phyloP scores from a whole-genome alignment of 2,888 invertebrate species.

The Nomada hirtipes region DNA sequence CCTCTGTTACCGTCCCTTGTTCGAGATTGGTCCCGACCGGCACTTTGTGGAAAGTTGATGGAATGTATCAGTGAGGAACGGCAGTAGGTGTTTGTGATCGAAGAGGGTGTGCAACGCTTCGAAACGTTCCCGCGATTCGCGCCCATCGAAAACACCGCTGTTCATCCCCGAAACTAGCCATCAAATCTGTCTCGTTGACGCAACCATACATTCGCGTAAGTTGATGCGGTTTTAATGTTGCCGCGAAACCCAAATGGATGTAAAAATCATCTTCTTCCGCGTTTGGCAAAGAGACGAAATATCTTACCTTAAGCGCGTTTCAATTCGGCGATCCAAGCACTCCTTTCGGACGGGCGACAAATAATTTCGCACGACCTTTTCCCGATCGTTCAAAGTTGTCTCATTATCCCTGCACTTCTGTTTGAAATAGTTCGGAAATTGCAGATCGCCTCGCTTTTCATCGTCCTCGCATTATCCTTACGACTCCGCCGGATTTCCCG shows the following conservation, averaged over 20 bases:
- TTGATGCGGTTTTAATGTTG: not conserved
- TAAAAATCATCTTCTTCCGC: no score
- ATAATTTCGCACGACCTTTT: not conserved
- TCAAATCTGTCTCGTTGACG: not conserved
- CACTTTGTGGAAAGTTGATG: not conserved
- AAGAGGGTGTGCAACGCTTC: not conserved
- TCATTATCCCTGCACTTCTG: not conserved
- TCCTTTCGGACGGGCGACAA: not conserved
- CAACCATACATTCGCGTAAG: not conserved
- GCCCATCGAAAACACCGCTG: not conserved
- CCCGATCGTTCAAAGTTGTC: not conserved
- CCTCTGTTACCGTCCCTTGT: not conserved
- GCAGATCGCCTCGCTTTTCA: not conserved
- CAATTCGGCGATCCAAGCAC: not conserved
- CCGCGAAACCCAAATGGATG: no score
- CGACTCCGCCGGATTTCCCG: not conserved
- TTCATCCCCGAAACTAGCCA: not conserved
- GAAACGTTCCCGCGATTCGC: constrained; percentile 9
- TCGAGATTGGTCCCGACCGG: not conserved
- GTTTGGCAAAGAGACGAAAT: no score
- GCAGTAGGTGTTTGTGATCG: constrained; percentile 19
- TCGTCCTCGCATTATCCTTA: not conserved
- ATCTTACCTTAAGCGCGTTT: not conserved
- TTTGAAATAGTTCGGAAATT: not conserved
- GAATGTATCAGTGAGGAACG: constrained; percentile 15